Percentiles rank a stretch among this genome's conserved stretches.
Evolutionary conservation across 2,888 invertebrate genomes (phyloP).

Genomic region (Hirtodrosophila duncani): DNA sequence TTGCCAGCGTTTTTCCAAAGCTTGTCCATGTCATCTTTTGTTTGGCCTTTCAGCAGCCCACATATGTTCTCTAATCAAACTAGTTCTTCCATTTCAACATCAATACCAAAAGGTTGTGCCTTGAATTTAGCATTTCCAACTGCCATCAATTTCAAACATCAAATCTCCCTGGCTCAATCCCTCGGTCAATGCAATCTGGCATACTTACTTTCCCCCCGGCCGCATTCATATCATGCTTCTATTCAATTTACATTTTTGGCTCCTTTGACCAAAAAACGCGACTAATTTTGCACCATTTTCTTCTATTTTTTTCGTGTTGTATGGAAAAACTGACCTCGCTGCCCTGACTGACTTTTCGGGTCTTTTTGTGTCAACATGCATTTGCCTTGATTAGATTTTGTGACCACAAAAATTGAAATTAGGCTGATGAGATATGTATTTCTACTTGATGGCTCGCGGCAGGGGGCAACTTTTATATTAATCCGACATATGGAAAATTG

Average conservation of each 20-base stretch:
- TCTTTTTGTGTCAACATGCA: conserved; percentile 33
- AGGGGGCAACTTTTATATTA: too few species aligned
- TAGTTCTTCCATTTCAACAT: too few species aligned
- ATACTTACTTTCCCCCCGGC: conserved; percentile 19
- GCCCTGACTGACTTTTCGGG: background rate
- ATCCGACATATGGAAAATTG: conserved; percentile 21
- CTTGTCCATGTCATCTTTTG: too few species aligned
- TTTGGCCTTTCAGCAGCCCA: too few species aligned
- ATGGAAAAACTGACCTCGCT: conserved; percentile 26
- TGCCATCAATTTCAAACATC: too few species aligned
- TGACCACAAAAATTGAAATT: conserved; percentile 29
- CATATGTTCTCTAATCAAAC: too few species aligned
- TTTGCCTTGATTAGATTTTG: conserved; percentile 62
- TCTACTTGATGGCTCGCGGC: conserved; percentile 27
- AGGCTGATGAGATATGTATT: conserved; percentile 48
- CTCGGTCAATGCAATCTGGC: too few species aligned
- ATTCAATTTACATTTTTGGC: background rate
- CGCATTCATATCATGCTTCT: conserved; percentile 12
- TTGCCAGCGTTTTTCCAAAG: too few species aligned
- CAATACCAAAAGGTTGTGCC: too few species aligned
- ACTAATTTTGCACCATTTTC: conserved; percentile 29
- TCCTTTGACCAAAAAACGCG: conserved; percentile 29
- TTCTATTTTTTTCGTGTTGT: conserved; percentile 1
- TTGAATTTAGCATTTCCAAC: too few species aligned
- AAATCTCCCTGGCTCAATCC: too few species aligned